Percentiles rank a stretch among this genome's conserved stretches.
phyloP scores from a whole-genome alignment of 2,113 vertebrate species.

The Pituophis catenifer region DNA sequence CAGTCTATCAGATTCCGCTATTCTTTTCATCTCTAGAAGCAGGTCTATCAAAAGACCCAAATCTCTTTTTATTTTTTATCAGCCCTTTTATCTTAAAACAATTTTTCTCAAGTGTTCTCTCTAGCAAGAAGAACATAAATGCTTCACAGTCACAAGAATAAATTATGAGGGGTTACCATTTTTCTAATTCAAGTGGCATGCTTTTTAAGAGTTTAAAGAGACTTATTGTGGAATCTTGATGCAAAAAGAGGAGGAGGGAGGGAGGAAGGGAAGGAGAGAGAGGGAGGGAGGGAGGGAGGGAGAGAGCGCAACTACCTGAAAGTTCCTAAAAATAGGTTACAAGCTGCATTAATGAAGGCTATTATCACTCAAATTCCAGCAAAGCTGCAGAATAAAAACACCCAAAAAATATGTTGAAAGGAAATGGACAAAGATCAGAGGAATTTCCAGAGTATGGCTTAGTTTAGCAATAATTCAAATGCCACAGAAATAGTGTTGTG shows the following conservation, averaged over 20 bases:
- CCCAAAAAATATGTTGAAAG: background rate
- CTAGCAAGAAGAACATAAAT: background rate
- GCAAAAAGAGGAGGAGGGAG: no score
- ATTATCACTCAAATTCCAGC: background rate
- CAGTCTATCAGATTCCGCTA: background rate
- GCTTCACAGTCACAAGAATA: conserved; percentile 4
- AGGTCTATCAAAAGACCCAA: conserved; percentile 3
- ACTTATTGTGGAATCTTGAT: no score
- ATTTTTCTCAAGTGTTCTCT: conserved; percentile 18
- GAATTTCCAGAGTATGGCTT: background rate
- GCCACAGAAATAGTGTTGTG: background rate
- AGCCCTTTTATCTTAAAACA: conserved; percentile 28
- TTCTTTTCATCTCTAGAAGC: conserved; percentile 23
- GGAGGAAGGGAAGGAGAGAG: background rate
- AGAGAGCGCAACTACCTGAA: background rate
- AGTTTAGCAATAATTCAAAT: background rate
- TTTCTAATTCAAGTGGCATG: conserved; percentile 9
- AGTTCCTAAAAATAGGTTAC: conserved; percentile 7
- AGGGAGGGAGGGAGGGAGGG: no score
- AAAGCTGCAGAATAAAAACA: background rate
- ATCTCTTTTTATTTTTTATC: conserved; percentile 17
- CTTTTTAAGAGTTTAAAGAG: background rate
- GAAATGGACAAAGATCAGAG: background rate
- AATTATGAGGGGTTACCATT: background rate
- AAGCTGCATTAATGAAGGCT: background rate